Conservation (phyloP, 2,888 invertebrate genomes). For the Apodemia hepburni region DNA sequence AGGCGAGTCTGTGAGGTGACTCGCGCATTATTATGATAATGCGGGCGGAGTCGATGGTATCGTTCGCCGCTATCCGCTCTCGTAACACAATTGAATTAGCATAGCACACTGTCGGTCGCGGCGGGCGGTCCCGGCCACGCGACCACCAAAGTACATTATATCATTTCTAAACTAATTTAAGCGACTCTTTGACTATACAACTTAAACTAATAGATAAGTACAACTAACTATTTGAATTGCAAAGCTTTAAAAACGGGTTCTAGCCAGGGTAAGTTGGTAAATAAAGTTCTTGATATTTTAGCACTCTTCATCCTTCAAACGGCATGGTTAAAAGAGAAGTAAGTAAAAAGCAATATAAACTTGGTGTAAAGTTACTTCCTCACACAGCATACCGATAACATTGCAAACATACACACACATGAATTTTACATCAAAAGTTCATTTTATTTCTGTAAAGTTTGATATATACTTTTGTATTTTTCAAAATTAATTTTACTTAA, state of each 20-base stretch:
- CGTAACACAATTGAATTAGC: slow-evolving; percentile 78
- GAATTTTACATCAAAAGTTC: too few species aligned
- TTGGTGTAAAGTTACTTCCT: too few species aligned
- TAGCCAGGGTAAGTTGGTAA: not conserved
- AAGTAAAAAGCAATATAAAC: too few species aligned
- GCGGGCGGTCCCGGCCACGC: slow-evolving; percentile 74
- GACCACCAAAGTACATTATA: slow-evolving; percentile 51
- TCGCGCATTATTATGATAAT: slow-evolving; percentile 78
- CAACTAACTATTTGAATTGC: not conserved
- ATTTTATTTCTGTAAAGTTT: too few species aligned
- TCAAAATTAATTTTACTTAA: too few species aligned
- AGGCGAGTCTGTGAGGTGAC: slow-evolving; percentile 51
- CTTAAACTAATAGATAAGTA: not conserved
- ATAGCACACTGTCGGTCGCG: slow-evolving; percentile 62
- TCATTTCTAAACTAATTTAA: slow-evolving; percentile 7
- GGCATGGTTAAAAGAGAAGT: too few species aligned
- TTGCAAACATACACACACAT: too few species aligned
- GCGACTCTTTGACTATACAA: not conserved
- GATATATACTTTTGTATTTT: too few species aligned
- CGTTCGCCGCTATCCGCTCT: slow-evolving; percentile 54
- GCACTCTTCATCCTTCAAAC: too few species aligned
- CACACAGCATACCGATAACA: too few species aligned
- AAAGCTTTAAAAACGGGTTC: not conserved
- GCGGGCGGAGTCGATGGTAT: slow-evolving; percentile 67
- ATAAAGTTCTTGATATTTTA: not conserved